Evolutionary conservation across 2,797 vertebrate species (phyloP), one percentile per base, ranked within the genome.

Genomic region (Lindbergichthys nudifrons): DNA sequence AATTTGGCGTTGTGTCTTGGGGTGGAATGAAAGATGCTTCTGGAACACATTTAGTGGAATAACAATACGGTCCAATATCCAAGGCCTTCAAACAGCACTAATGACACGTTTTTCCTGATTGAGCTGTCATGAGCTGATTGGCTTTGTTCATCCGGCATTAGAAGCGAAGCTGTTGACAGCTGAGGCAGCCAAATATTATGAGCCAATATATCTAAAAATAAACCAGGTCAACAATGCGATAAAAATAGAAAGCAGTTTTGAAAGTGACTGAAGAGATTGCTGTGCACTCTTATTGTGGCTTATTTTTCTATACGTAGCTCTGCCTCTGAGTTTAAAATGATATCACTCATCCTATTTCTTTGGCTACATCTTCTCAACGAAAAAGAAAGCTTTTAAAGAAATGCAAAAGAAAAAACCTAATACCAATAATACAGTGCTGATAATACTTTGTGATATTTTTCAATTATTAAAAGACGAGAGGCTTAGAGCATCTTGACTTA

Each of bases 151-250:
- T 85, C 71, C 26, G 30, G 75, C 59, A 77, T 80, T 67, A 80
- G 73, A 67, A 47, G 70, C 61, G 68, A 73, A 79, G 83, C 86
- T 88, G 89, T 79, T 78, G 65, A 77, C 53, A 43, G 68, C 61
- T 73, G 42, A 73, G 15, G 19, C 62, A 76, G 81, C 85, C 87
- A 85, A 78, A 62, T 71, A 59, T 50, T 73, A 68, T 75, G 74
- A 84, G 57, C 85, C 73, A 81, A 67, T 60, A 48, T 30, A 14
- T 77, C 83, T 86, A 89, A 88, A 89, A 83, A 83, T 89, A 87
- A 16, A 61, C 47, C 54, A 53, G 75, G 75, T 84, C 74, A 84
- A 73, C 53, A 75, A 32, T 42, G 61, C 47, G 81, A 72, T 74
- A 78, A 72, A 82, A 82, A 87, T 81, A 88, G 72, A 47, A 1